Evolutionary conservation across 2,113 vertebrate species (phyloP).

Genomic region (Ceyx margarethae): DNA sequence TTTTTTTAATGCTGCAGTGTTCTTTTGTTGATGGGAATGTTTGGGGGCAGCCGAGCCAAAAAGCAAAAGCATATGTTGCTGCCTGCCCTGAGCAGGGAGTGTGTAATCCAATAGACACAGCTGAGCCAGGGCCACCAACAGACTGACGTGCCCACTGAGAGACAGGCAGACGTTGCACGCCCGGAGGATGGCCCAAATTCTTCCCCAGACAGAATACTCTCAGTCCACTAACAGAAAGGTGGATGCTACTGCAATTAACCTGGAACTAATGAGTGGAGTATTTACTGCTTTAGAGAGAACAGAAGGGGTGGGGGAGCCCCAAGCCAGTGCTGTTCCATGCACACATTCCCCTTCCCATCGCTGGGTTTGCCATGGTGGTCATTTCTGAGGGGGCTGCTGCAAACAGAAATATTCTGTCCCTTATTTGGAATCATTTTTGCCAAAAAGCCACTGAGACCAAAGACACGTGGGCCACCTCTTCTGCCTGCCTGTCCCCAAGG

Average conservation of each 20-base stretch:
- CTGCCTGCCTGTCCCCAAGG: too few relatives aligned
- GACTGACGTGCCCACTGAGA: neutral
- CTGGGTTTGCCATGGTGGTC: accelerated
- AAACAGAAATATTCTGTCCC: neutral
- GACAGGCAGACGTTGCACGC: neutral
- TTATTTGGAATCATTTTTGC: neutral
- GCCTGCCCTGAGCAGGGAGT: neutral
- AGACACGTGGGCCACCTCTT: accelerated
- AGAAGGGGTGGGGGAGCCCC: neutral
- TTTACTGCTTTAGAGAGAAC: too few relatives aligned
- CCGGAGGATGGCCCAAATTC: neutral
- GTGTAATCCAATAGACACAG: constrained; percentile 5
- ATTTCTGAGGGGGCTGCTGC: neutral
- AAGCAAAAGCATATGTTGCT: neutral
- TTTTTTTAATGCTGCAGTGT: neutral
- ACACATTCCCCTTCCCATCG: neutral
- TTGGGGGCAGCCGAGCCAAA: constrained; percentile 23
- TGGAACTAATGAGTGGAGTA: too few relatives aligned
- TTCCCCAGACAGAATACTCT: neutral
- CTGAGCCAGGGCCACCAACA: constrained; percentile 3
- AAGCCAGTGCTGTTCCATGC: neutral
- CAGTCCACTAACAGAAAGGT: neutral
- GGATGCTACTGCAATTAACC: neutral
- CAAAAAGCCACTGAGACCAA: neutral
- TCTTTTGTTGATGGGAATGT: neutral